These are phyloP conservation scores for Spodoptera littoralis DNA, from an alignment of 2,888 invertebrate genomes.

Conservation along the genomic window DNA sequence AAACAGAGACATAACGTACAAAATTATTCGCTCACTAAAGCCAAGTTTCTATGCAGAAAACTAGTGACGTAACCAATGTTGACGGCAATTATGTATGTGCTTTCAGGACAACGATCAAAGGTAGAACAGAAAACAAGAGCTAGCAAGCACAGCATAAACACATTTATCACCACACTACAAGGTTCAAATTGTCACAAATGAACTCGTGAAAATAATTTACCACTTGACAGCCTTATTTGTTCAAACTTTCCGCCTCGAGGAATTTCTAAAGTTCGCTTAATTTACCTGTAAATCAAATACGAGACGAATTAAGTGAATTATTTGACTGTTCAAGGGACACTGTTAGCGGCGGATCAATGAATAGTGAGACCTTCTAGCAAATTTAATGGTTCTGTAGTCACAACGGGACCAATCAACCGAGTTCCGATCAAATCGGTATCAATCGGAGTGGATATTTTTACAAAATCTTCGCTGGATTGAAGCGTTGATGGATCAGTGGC, in stretches of 20 bases:
- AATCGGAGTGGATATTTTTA: slow-evolving; percentile 27
- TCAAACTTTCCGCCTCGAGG: slow-evolving; percentile 56
- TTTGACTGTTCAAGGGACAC: slow-evolving; percentile 50
- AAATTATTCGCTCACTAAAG: slow-evolving; percentile 6
- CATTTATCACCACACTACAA: slow-evolving; percentile 25
- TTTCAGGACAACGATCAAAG: slow-evolving; percentile 69
- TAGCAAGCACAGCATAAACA: slow-evolving; percentile 26
- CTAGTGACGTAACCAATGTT: slow-evolving; percentile 32
- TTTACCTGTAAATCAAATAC: slow-evolving; percentile 61
- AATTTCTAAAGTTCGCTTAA: slow-evolving; percentile 58
- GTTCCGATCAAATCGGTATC: slow-evolving; percentile 25
- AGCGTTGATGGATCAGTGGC: too few relatives aligned
- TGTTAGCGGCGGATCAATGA: slow-evolving; percentile 37
- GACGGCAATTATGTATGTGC: slow-evolving; percentile 39
- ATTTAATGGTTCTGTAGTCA: slow-evolving; percentile 38
- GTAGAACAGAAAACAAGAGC: slow-evolving; percentile 27
- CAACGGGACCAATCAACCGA: slow-evolving; percentile 25
- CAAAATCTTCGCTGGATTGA: neutral
- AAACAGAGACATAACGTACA: slow-evolving; percentile 1
- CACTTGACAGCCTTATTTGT: slow-evolving; percentile 53
- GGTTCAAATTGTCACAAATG: slow-evolving; percentile 38
- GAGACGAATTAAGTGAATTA: slow-evolving; percentile 53
- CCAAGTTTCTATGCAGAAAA: slow-evolving; percentile 12
- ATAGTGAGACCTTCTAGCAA: slow-evolving; percentile 37
- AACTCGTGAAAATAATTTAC: slow-evolving; percentile 48